Conservation (phyloP, 2,888 invertebrate species). For the Amphipoea oculea region DNA sequence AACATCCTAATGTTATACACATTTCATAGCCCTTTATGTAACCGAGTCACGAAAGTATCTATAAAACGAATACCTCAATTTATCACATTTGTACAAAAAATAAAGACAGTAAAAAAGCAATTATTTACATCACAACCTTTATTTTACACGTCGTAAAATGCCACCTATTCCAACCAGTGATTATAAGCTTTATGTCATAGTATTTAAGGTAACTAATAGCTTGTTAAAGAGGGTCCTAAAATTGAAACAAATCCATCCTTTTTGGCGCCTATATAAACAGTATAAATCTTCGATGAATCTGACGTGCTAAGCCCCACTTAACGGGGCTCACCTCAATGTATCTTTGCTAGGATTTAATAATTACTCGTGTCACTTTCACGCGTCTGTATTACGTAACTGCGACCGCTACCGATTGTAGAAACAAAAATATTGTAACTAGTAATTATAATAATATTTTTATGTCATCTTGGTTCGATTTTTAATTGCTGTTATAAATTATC, state of each 20-base stretch:
- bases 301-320: slow-evolving; percentile 67
- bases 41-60: not conserved
- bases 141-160: slow-evolving; percentile 53
- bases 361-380: slow-evolving; percentile 71
- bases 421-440: not conserved
- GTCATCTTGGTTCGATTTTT: not conserved
- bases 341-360: slow-evolving; percentile 72
- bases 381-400: slow-evolving; percentile 60
- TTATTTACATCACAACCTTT: slow-evolving; percentile 53
- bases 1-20: not conserved
- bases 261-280: slow-evolving; percentile 51
- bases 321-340: slow-evolving; percentile 68
- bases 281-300: slow-evolving; percentile 64
- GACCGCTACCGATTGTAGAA: slow-evolving; percentile 48
- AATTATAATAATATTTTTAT: not conserved
- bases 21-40: not conserved
- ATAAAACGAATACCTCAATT: slow-evolving; percentile 48
- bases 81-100: slow-evolving; percentile 55
- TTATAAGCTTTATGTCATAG: slow-evolving; percentile 38
- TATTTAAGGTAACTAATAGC: slow-evolving; percentile 49
- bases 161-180: slow-evolving; percentile 9
- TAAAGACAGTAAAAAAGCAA: slow-evolving; percentile 50
- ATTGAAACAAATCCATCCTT: slow-evolving; percentile 65
- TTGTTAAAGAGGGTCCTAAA: slow-evolving; percentile 56
- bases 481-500: not conserved